Base-by-base conservation (phyloP, 2,888 invertebrate species). In the Fragum whitleyi region DNA sequence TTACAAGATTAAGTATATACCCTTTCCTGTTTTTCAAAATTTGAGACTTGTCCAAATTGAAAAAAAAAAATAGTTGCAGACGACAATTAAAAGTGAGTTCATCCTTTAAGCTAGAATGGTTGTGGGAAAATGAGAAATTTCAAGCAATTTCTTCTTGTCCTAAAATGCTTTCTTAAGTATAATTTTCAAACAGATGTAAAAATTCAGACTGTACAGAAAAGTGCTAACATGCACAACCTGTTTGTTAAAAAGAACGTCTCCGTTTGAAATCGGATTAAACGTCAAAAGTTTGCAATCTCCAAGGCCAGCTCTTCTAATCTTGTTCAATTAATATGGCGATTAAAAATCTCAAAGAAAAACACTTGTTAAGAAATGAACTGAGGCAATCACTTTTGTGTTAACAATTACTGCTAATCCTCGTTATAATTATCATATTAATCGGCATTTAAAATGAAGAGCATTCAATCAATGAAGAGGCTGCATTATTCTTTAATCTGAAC, bases 321-420 rank as follows among this genome's bases (percentile, higher is more conserved):
- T 47, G 47, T 47, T 47, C 47, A 47, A 47, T 47, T 47, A 47
- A 47, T 47, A 47, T n/a, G 2, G 14, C 14, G 47, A 47, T 47
- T 47, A 47, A 47, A 47, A 14, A 5, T n/a, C 47, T 47, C 47
- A 47, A 47, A 47, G 47, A 47, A 14, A 47, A 47, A 47, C 47
- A 47, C 47, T 47, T 47, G 47, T 47, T 47, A 47, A 47, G 47
- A 47, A n/a, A 47, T 47, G 19, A 47, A n/a, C n/a, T 47, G 19
- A 47, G 47, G 47, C 47, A 47, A 47, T 47, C 47, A 47, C 47
- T 47, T 47, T 47, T 47, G 47, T 47, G 47, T n/a, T 47, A 47
- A 47, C 47, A 47, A 47, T 47, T 47, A 47, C 19, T 3, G 19
- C 14, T 47, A 47, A 47, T 47, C 47, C 16, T 19, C n/a, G 47